Base-by-base conservation (phyloP, 2,113 vertebrate genomes). In the Epinephelus fuscoguttatus region DNA sequence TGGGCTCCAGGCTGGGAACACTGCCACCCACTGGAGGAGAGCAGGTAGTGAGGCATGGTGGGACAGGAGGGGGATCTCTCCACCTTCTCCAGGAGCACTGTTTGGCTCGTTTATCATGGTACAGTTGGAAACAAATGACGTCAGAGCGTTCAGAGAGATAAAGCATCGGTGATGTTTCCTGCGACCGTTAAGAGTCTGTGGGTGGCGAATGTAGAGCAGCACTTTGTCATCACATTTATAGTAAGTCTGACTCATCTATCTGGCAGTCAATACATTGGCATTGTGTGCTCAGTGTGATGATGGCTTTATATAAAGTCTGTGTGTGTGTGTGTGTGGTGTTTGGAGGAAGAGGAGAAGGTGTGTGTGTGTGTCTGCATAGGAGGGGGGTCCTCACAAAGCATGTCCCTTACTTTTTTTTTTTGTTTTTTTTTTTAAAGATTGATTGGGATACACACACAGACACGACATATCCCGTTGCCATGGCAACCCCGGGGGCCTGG, bases 21-120 rank as follows among this genome's bases (percentile, higher is more conserved):
- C 87, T 88, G 90, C 92, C 90, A 55, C 88, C 92, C 60, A 82
- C 86, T 93, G 93, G 93, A 67, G 55, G 76, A 85, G 73, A 74
- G 7, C 21, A 50, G 82, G 76, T 86, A 88, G 66, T 86, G 76
- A 49, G 17, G 59, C 70, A 21, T 10, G 50, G 5, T 5, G 56
- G 12, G 0, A 60, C 23, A 3, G 55, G n/a, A 14, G 30, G 25
- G 59, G 73, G 11, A 33, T 14, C 75, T 52, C 15, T 78, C 57
- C 61, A 67, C 33, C 45, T 71, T 77, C 77, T 42, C 40, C 52
- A n/a, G 63, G 53, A 33, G 8, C 37, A 17, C 55, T 50, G 6
- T 4, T 40, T 17, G 19, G 21, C 49, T 40, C 59, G 68, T 27
- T 53, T 49, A 52, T 64, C 6, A 12, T 15, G 1, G n/a, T 6